Percentiles rank a stretch among this genome's conserved stretches.
phyloP scores from a whole-genome alignment of 2,888 invertebrate species.

The Galerucella calmariensis region DNA sequence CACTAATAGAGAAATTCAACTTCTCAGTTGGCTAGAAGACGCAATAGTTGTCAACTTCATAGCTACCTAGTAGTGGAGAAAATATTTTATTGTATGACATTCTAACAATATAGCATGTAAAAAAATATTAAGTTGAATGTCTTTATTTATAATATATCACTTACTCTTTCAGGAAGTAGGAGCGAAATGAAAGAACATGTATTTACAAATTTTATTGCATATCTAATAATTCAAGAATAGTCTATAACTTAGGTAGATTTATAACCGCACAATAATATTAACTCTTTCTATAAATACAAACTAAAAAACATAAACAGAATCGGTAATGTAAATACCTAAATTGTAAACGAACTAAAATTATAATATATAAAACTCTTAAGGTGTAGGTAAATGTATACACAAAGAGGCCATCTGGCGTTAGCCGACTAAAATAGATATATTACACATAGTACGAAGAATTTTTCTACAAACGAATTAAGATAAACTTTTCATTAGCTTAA shows the following conservation, averaged over 20 bases:
- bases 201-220: conserved; percentile 47
- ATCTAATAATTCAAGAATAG: conserved; percentile 45
- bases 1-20: too few relatives aligned
- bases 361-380: conserved; percentile 62
- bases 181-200: conserved; percentile 23
- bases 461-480: conserved; percentile 60
- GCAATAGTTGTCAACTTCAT: too few relatives aligned
- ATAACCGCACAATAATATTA: conserved; percentile 46
- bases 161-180: not conserved
- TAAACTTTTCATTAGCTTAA: conserved; percentile 45
- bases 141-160: too few relatives aligned
- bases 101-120: not conserved
- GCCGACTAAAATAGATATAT: conserved; percentile 63
- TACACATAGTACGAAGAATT: conserved; percentile 63
- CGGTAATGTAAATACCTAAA: conserved; percentile 57
- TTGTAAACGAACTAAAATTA: conserved; percentile 57
- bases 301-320: conserved; percentile 55
- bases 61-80: too few relatives aligned
- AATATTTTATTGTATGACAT: too few relatives aligned
- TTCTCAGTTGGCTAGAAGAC: too few relatives aligned
- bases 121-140: too few relatives aligned
- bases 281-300: conserved; percentile 50
- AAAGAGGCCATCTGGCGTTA: conserved; percentile 62
- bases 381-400: conserved; percentile 64
- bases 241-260: conserved; percentile 39